These are phyloP conservation scores for Babyrousa celebensis DNA, from an alignment of 2,797 vertebrate species.

Conservation along the genomic window DNA sequence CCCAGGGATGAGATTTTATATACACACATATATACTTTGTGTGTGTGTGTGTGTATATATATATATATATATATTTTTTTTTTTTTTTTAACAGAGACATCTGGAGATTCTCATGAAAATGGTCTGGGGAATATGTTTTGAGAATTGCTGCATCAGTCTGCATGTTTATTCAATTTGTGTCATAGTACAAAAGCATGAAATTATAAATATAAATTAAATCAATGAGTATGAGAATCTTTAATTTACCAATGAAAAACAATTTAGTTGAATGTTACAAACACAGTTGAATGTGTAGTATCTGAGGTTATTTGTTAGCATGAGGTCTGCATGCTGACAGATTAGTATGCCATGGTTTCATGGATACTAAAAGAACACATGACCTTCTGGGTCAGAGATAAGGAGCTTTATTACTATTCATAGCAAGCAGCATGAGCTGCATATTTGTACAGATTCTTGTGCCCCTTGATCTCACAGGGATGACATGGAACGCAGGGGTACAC, in stretches of 20 bases:
- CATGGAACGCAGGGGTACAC: neutral
- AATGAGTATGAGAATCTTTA: neutral
- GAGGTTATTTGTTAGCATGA: neutral
- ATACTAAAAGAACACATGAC: neutral
- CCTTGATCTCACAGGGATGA: neutral
- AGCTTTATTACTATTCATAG: neutral
- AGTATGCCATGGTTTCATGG: neutral
- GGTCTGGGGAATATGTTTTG: neutral
- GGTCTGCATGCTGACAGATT: neutral
- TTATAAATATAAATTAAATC: slow-evolving; percentile 26
- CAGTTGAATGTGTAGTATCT: neutral
- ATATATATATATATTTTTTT: neutral
- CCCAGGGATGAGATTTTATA: neutral
- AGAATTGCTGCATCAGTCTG: neutral
- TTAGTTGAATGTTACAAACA: neutral
- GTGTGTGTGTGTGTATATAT: no score
- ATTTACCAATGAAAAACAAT: slow-evolving; percentile 43
- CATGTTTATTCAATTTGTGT: slow-evolving; percentile 2
- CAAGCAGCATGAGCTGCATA: neutral
- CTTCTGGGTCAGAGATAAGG: neutral
- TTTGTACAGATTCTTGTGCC: neutral
- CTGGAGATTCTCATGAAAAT: neutral
- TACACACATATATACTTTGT: neutral
- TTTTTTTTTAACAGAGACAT: neutral
- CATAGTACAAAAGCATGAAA: neutral